These are phyloP conservation scores for Epicampocera succincta DNA, from an alignment of 2,888 invertebrate species.

Conservation along the genomic window DNA sequence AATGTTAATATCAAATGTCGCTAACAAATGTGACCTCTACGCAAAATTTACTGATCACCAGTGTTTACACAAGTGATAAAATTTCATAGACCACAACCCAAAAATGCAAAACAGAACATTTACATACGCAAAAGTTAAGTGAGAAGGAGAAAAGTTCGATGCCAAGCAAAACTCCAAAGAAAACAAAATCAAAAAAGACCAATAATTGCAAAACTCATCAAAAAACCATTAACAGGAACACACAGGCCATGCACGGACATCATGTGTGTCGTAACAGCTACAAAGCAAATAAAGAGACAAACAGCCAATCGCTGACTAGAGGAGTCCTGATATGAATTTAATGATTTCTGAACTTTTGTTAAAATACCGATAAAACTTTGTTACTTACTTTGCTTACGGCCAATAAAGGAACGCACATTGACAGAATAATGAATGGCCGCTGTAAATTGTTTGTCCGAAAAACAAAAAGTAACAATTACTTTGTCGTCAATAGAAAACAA, in stretches of 20 bases:
- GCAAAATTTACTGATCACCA: conserved; percentile 72
- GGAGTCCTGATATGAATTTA: conserved; percentile 64
- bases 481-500: conserved; percentile 54
- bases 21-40: conserved; percentile 49
- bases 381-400: conserved; percentile 44
- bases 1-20: conserved; percentile 61
- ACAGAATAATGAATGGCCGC: conserved; percentile 68
- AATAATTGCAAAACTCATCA: conserved; percentile 75
- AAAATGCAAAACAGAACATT: conserved; percentile 48
- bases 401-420: conserved; percentile 46
- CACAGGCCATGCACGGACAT: conserved; percentile 56
- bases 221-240: conserved; percentile 78
- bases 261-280: conserved; percentile 64
- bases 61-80: conserved; percentile 79
- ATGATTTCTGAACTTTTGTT: conserved; percentile 65
- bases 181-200: conserved; percentile 53
- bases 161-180: conserved; percentile 31
- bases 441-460: conserved; percentile 1
- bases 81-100: conserved; percentile 51
- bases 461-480: conserved; percentile 46
- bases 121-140: conserved; percentile 41
- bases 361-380: conserved; percentile 60
- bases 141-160: conserved; percentile 21
- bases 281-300: conserved; percentile 33
- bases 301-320: conserved; percentile 70